Evolutionary conservation across 2,113 vertebrate genomes (phyloP), one percentile per base, ranked within the genome.

Genomic region (Toxostoma redivivum): DNA sequence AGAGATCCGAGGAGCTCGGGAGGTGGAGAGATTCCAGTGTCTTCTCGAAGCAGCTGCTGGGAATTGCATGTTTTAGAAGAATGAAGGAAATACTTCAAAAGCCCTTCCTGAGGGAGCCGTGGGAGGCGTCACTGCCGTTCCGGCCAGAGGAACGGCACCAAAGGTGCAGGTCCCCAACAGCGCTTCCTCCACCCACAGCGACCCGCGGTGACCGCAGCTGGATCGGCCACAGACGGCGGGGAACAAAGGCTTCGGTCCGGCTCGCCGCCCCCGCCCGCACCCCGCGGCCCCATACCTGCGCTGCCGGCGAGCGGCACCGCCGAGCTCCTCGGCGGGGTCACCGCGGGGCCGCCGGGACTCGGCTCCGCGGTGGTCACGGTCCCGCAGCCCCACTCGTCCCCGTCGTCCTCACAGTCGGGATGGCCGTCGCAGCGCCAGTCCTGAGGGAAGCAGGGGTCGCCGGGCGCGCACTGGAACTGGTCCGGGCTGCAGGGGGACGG

Each of bases 351-450:
- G 5, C 16, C 25, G 2, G 61, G 4, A 11, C 45, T 51, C 12
- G 66, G 54, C 54, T 60, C 76, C 28, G 16, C 13, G 14, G 57
- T 3, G 5, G 38, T 50, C 37, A 5, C 22, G 7, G 72, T 50
- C 31, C 5, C 81, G 31, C 95, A 95, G 88, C 10, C 86, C 47
- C 1, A 13, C 76, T 96, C 95, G 54, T 95, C 95, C 40, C 0
- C 9, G 2, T 7, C 91, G 7, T 64, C 78, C 3, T n/a, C 19
- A 51, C 96, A 96, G 94, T 97, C 95, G 17, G 92, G 61, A 64
- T 95, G 79, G 8, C 85, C 89, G 15, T 97, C 95, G 40, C 96
- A 96, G n/a, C 9, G 83, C 94, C 88, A 94, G 6, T 70, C 77
- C 11, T 0, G 7, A 3, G 69, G 81, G 47, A 73, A 83, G 62